Evolutionary conservation across 2,888 invertebrate genomes (phyloP).

Genomic region (Cataglyphis livida): DNA sequence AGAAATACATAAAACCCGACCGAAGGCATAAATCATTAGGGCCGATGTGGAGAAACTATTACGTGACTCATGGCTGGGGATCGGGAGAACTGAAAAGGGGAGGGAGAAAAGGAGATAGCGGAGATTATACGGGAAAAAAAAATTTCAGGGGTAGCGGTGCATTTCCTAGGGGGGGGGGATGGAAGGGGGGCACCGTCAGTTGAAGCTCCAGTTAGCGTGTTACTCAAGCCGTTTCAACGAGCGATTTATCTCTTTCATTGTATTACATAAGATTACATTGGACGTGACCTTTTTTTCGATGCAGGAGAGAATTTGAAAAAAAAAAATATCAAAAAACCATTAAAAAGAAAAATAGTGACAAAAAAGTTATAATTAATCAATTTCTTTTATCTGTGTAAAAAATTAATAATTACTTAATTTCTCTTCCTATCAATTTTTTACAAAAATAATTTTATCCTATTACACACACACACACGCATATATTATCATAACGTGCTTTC

Average conservation of each 20-base stretch:
- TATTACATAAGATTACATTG: background rate
- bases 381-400: background rate
- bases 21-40: constrained; percentile 83
- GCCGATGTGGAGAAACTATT: constrained; percentile 81
- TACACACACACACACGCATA: background rate
- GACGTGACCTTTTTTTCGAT: background rate
- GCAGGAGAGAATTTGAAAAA: background rate
- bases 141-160: constrained; percentile 61
- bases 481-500: background rate
- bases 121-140: constrained; percentile 54
- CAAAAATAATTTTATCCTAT: background rate
- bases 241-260: background rate
- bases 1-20: constrained; percentile 82
- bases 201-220: constrained; percentile 31
- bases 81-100: constrained; percentile 57
- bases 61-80: constrained; percentile 82
- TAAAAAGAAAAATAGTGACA: background rate
- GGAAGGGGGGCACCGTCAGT: constrained; percentile 33
- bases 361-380: background rate
- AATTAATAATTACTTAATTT: background rate
- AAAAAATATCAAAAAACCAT: background rate
- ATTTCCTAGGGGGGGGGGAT: constrained; percentile 35
- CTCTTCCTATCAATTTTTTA: background rate
- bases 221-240: constrained; percentile 11
- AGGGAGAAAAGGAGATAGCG: constrained; percentile 51